Base-by-base conservation (phyloP, 2,888 invertebrate species). In the Eupithecia dodoneata region DNA sequence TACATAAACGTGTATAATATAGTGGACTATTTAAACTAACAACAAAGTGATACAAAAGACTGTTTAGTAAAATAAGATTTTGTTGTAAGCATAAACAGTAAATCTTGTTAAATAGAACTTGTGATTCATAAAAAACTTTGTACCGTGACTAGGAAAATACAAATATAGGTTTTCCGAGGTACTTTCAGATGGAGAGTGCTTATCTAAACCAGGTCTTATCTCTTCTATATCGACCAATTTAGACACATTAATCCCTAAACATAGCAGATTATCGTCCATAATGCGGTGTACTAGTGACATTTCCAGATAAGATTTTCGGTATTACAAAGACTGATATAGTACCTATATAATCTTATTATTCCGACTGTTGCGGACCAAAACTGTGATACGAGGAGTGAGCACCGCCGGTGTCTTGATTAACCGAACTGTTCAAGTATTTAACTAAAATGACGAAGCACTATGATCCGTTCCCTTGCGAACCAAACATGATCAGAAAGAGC, bases 401-500 rank as follows among this genome's bases (percentile, higher is more conserved):
- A 73, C 45, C 73, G 70, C 65, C n/a, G 30, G 73, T 75, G 73
- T 71, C 75, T 71, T 73, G 9, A 59, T 47, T 47, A 70, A 30
- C 13, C 42, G 15, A 42, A 66, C 18, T 18, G 0, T 3, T 18
- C 18, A 63, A 63, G 10, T n/a, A 18, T 44, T n/a, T 45, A n/a
- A 69, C n/a, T 2, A 79, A 70, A 70, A 79, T 79, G 79, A 74
- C 76, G 49, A 79, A 65, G 30, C 73, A 66, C 9, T 79, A 79
- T 66, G 76, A 79, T 30, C 71, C 45, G 55, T 79, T 79, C 65
- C 83, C 84, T 4, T 80, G 84, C 0, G 87, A 88, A 69, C 84
- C 86, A 0, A 86, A 87, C 65, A 79, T 88, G 1, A 76, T 78
- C 85, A 2, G 81, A 84, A 6, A 87, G 87, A 82, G 83, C 4